These are phyloP conservation scores for Lasius fuliginosus DNA, from an alignment of 2,888 invertebrate species.

Conservation along the genomic window DNA sequence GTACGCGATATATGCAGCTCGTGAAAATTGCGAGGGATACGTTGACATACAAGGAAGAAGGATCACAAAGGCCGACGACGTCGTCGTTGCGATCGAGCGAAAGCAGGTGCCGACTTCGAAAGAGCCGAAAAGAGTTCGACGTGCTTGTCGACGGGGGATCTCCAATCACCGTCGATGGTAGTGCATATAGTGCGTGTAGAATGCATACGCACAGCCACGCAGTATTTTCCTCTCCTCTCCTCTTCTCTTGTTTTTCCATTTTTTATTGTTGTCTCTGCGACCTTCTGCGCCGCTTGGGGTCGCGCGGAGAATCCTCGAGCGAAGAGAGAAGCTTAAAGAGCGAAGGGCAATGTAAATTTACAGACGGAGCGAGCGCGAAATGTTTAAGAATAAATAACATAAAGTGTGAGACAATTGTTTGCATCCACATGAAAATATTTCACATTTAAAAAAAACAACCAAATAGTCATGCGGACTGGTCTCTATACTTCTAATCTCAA, in stretches of 20 bases:
- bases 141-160: slow-evolving; percentile 76
- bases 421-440: not conserved
- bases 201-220: slow-evolving; percentile 52
- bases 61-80: slow-evolving; percentile 69
- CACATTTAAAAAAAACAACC: not conserved
- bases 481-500: not conserved
- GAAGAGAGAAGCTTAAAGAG: not conserved
- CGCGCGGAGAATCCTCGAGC: slow-evolving; percentile 20
- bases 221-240: slow-evolving; percentile 45
- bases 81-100: slow-evolving; percentile 61
- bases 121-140: slow-evolving; percentile 74
- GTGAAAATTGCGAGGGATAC: slow-evolving; percentile 64
- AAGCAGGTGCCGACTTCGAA: slow-evolving; percentile 78
- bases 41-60: slow-evolving; percentile 60
- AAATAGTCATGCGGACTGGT: not conserved
- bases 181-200: slow-evolving; percentile 27
- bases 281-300: slow-evolving; percentile 57
- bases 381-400: not conserved
- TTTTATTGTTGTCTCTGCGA: slow-evolving; percentile 63
- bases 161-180: slow-evolving; percentile 70
- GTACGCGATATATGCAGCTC: slow-evolving; percentile 32
- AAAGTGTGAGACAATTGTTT: not conserved
- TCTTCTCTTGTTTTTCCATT: slow-evolving; percentile 34
- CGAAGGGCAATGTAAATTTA: not conserved
- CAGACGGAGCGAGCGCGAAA: not conserved